Conservation (phyloP, 2,797 vertebrate genomes). For the Peromyscus attwateri region DNA sequence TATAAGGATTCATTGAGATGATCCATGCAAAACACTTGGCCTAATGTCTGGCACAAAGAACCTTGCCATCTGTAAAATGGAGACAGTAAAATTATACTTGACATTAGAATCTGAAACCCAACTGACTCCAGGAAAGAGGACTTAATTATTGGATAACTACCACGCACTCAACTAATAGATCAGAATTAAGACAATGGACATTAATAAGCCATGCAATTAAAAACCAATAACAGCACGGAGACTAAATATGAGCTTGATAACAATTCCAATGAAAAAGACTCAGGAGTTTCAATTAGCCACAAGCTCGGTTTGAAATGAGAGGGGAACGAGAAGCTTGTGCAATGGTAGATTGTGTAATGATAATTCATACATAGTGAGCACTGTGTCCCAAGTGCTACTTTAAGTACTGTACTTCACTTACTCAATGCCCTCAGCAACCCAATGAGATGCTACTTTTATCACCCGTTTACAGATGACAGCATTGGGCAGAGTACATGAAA, state of each 20-base stretch:
- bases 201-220: constrained; percentile 78
- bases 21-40: background rate
- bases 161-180: constrained; percentile 13
- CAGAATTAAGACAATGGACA: constrained; percentile 70
- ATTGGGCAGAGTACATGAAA: constrained; percentile 15
- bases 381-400: constrained; percentile 47
- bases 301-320: constrained; percentile 60
- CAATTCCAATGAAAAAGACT: constrained; percentile 69
- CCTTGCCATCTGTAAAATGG: constrained; percentile 52
- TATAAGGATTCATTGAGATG: background rate
- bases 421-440: constrained; percentile 1
- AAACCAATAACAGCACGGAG: constrained; percentile 72
- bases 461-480: constrained; percentile 40
- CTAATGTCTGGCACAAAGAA: background rate
- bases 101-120: constrained; percentile 38
- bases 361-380: constrained; percentile 55
- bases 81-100: constrained; percentile 14
- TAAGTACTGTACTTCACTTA: constrained; percentile 27
- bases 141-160: constrained; percentile 51
- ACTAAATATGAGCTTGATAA: constrained; percentile 74
- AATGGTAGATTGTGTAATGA: constrained; percentile 62
- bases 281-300: constrained; percentile 75
- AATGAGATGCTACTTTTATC: constrained; percentile 42
- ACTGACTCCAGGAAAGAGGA: constrained; percentile 7
- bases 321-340: constrained; percentile 39